Base-by-base conservation (phyloP, 1,140 invertebrate species). In the Zaprionus inermis region DNA sequence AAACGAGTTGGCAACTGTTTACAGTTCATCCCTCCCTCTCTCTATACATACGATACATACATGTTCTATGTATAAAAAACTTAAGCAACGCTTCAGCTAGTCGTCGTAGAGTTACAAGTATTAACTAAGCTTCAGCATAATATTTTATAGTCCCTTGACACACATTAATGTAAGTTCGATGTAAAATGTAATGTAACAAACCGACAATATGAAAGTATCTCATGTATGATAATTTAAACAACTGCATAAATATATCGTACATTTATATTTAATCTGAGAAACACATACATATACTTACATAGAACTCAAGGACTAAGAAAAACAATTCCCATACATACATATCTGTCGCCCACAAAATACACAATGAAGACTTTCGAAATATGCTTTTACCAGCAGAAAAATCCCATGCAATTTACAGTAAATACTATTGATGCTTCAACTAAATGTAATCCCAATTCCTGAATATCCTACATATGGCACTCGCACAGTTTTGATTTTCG, bases 121-220 rank as follows among this genome's bases (percentile, higher is more conserved):
- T 72, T 76, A 74, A 69, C 66, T 74, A 74, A 73, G 83, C 83
- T 86, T 86, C 76, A 72, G 79, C 72, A 71, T 88, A 86, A 71
- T 88, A 86, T 83, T 79, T 59, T 74, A 86, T 83, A 66, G 73
- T 79, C 83, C 82, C 83, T 76, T 74, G 65, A 72, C 38, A 20
- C 41, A 52, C n/a, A n/a, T n/a, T n/a, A 20, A 60, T 68, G 61
- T 84, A 88, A 79, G 77, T 72, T 79, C 36, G 72, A 72, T 89
- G 83, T 86, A 86, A 88, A 88, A 77, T 85, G 81, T 85, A 85
- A 86, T 86, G 81, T 85, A 88, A 86, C 76, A 82, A 82, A 86
- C 66, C 76, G 83, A 86, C 81, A 85, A 85, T 85, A 85, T 85
- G 70, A 86, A 78, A 70, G 78, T 78, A 85, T 85, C 67, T 76